Percentiles rank a stretch among this genome's conserved stretches.
These are phyloP conservation scores for Megalonaias nervosa DNA, from an alignment of 1,140 invertebrate genomes.

Conservation along the genomic window DNA sequence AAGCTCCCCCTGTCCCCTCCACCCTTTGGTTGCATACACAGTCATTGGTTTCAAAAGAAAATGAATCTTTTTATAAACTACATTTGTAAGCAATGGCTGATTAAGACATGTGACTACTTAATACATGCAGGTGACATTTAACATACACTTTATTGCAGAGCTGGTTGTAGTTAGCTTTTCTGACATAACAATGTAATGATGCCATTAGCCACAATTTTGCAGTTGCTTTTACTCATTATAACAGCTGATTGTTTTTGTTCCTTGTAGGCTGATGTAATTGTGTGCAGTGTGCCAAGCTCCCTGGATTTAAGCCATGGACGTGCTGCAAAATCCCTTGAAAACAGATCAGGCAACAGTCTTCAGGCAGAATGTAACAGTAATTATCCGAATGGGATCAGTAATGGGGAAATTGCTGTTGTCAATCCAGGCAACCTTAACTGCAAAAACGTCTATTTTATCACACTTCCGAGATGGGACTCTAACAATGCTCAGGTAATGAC, in stretches of 20 bases:
- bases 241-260: neutral
- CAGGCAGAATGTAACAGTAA: constrained; percentile 26
- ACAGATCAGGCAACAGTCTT: constrained; percentile 30
- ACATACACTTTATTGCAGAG: too few species aligned
- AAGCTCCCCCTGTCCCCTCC: too few species aligned
- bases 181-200: too few species aligned
- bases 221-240: too few species aligned
- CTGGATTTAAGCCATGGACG: constrained; percentile 44
- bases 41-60: too few species aligned
- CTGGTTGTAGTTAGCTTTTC: too few species aligned
- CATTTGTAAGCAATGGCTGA: too few species aligned
- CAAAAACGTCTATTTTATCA: constrained; percentile 21
- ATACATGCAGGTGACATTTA: too few species aligned
- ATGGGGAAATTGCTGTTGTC: constrained; percentile 13
- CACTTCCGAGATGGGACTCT: constrained; percentile 20
- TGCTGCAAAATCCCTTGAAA: constrained; percentile 41
- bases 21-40: too few species aligned
- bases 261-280: constrained; percentile 48
- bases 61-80: too few species aligned
- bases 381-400: constrained; percentile 25
- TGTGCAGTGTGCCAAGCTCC: constrained; percentile 36
- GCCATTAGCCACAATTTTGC: too few species aligned
- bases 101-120: too few species aligned
- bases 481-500: constrained; percentile 9
- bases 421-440: constrained; percentile 20